These are phyloP conservation scores for Anadara kagoshimensis DNA, from an alignment of 1,140 invertebrate genomes.

Conservation along the genomic window DNA sequence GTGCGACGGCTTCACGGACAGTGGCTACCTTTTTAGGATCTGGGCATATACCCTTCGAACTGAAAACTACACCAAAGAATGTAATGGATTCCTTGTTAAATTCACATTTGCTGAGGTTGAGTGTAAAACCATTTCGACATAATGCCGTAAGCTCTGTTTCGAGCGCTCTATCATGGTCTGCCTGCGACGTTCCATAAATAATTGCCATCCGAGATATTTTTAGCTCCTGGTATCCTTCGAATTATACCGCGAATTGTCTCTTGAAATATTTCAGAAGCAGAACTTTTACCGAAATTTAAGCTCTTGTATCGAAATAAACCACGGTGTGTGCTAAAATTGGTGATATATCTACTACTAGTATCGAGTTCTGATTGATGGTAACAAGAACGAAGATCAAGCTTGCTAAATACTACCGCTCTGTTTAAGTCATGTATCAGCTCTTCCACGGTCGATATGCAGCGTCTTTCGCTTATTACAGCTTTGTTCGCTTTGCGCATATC, in stretches of 20 bases:
- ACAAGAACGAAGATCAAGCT: conserved; percentile 43
- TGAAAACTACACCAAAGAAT: conserved; percentile 49
- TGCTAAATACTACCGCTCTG: conserved; percentile 27
- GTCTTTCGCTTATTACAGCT: conserved; percentile 48
- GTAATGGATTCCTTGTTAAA: conserved; percentile 39
- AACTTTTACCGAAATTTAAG: too few species aligned
- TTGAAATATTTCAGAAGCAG: conserved; percentile 31
- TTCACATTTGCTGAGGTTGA: conserved; percentile 50
- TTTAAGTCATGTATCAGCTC: conserved; percentile 56
- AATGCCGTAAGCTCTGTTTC: conserved; percentile 41
- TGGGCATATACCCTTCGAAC: conserved; percentile 28
- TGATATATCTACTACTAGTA: conserved; percentile 33
- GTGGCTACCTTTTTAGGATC: conserved; percentile 17
- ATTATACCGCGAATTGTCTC: conserved; percentile 30
- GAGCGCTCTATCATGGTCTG: conserved; percentile 54
- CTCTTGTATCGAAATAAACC: neutral
- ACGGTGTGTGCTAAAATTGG: conserved; percentile 39
- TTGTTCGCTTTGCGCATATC: conserved; percentile 56
- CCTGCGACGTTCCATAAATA: conserved; percentile 28
- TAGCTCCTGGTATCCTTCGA: conserved; percentile 21
- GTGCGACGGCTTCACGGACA: neutral
- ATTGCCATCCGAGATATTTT: conserved; percentile 50
- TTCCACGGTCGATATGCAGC: conserved; percentile 55
- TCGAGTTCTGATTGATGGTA: conserved; percentile 47
- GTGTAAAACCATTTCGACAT: conserved; percentile 43